Evolutionary conservation across 2,888 invertebrate species (phyloP).

Genomic region (Drosophila mercatorum): DNA sequence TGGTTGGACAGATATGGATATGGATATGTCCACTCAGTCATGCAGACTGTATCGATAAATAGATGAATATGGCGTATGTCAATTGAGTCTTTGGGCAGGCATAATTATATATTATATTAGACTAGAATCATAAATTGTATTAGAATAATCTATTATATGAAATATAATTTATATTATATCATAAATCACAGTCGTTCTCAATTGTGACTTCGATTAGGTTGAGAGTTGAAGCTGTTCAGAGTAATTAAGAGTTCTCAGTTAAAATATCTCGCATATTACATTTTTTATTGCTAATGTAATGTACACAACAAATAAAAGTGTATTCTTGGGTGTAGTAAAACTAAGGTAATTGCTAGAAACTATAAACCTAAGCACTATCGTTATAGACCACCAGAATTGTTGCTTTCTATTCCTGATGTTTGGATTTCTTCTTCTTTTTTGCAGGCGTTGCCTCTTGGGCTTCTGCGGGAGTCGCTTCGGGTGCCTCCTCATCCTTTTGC

Average conservation of each 20-base stretch:
- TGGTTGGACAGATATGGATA: too few species aligned
- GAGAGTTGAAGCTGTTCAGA: too few species aligned
- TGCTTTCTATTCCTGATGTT: conserved; percentile 42
- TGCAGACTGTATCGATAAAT: too few species aligned
- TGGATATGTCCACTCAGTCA: too few species aligned
- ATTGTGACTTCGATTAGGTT: too few species aligned
- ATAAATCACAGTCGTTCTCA: too few species aligned
- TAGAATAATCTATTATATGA: too few species aligned
- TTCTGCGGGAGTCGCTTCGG: conserved; percentile 40
- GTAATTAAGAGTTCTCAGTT: background rate
- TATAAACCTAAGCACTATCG: conserved; percentile 31
- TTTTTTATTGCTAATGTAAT: conserved; percentile 74
- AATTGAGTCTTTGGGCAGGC: too few species aligned
- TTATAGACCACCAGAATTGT: conserved; percentile 2
- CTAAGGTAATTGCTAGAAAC: conserved; percentile 43
- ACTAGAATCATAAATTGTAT: too few species aligned
- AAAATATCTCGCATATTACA: conserved; percentile 25
- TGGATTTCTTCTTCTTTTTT: conserved; percentile 59
- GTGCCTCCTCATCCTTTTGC: conserved; percentile 69
- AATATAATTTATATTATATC: too few species aligned
- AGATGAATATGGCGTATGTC: too few species aligned
- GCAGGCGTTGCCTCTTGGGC: conserved; percentile 33
- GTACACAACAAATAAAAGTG: conserved; percentile 44
- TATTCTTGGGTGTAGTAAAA: conserved; percentile 25
- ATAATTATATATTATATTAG: too few species aligned